A percentile compares a stretch with the other conserved stretches of the same genome.
Conservation (phyloP, 2,888 invertebrate species). For the Boloria euphrosyne region DNA sequence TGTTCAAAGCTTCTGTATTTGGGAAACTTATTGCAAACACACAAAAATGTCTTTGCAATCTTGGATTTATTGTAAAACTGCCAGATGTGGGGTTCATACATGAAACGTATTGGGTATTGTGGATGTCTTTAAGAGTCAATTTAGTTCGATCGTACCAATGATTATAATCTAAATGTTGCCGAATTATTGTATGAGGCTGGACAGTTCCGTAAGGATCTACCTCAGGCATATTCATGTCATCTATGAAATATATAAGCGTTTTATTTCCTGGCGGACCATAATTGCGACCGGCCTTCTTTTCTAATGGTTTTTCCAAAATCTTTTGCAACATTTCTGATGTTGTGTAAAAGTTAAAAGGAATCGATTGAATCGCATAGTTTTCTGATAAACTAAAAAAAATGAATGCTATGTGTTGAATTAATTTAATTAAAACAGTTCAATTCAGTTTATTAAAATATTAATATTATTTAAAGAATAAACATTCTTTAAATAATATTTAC, state of each 20-base stretch:
- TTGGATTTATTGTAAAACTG: slow-evolving; percentile 97
- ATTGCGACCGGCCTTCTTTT: slow-evolving; percentile 97
- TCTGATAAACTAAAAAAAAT: slow-evolving; percentile 84
- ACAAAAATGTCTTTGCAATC: slow-evolving; percentile 94
- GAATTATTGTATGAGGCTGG: slow-evolving; percentile 96
- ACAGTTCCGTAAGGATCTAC: slow-evolving; percentile 95
- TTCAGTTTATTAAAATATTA: background rate
- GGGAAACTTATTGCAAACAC: slow-evolving; percentile 94
- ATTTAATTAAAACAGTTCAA: background rate
- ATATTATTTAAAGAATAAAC: too few species aligned
- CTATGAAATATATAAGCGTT: slow-evolving; percentile 96
- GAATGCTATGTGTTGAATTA: background rate
- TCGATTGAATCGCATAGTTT: slow-evolving; percentile 93
- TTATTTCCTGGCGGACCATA: slow-evolving; percentile 98
- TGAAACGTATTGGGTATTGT: slow-evolving; percentile 97
- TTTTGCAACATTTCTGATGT: slow-evolving; percentile 96
- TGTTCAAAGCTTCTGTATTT: slow-evolving; percentile 90
- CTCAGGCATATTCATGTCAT: slow-evolving; percentile 99
- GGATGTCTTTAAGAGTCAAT: slow-evolving; percentile 94
- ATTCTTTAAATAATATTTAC: slow-evolving; percentile 51
- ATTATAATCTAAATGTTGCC: slow-evolving; percentile 97
- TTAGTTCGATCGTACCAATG: slow-evolving; percentile 96
- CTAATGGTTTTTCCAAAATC: slow-evolving; percentile 95
- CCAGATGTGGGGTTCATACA: slow-evolving; percentile 99
- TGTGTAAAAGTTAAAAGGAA: slow-evolving; percentile 98